These are phyloP conservation scores for Poecilia latipinna DNA, from an alignment of 2,113 vertebrate species.

Conservation along the genomic window DNA sequence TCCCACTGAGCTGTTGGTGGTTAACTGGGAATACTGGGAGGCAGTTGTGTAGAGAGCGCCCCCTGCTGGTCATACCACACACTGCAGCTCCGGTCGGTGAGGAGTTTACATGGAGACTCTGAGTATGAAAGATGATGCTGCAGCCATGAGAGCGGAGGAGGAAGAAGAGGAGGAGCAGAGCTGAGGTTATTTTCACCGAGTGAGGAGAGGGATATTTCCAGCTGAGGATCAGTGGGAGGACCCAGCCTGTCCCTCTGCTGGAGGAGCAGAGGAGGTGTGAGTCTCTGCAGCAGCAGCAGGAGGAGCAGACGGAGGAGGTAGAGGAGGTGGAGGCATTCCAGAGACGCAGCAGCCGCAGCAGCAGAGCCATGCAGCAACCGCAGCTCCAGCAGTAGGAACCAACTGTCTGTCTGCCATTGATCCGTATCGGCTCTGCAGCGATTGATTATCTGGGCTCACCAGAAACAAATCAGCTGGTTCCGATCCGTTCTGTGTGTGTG, in stretches of 20 bases:
- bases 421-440: neutral
- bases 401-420: neutral
- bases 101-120: neutral
- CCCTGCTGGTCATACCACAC: neutral
- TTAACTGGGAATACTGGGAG: too few relatives aligned
- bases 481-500: neutral
- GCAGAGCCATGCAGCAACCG: conserved; percentile 6
- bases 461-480: neutral
- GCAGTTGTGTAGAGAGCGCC: too few relatives aligned
- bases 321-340: conserved; percentile 1
- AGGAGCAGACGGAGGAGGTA: conserved; percentile 7
- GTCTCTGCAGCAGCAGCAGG: conserved; percentile 39
- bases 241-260: neutral
- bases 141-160: neutral
- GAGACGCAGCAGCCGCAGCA: neutral
- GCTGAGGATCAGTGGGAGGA: conserved; percentile 4
- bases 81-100: neutral
- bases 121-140: neutral
- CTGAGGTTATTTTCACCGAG: neutral
- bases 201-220: neutral
- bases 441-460: neutral
- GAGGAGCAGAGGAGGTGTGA: conserved; percentile 18
- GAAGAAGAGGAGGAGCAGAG: neutral
- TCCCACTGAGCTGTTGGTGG: too few relatives aligned
- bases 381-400: conserved; percentile 38